Base-by-base conservation (phyloP, 2,888 invertebrate genomes). In the Ormyrus rosae region DNA sequence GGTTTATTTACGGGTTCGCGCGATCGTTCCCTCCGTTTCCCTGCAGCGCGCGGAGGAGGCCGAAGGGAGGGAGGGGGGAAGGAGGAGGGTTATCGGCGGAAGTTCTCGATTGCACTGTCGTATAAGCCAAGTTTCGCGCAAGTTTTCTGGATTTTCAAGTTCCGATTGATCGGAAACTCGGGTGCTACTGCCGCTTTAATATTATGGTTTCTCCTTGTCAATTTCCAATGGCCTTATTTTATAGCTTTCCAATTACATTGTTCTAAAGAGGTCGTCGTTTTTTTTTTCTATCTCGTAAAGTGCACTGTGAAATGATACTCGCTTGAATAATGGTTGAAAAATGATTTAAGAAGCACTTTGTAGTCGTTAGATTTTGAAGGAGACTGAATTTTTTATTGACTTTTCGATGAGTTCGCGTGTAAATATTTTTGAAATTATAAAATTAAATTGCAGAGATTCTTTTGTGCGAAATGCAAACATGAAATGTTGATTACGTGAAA, bases 21-120 rank as follows among this genome's bases (percentile, higher is more conserved):
- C 53, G 10, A 10, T 34, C 34, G 34, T 60, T 67, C 45, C 13
- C 34, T 6, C 5, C 8, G 48, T 60, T 10, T 34, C 34, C 34
- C 34, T 34, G 50, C 58, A n/a, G 13, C 4, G 53, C 48, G 8
- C 53, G 45, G 63, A 60, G 10, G 60, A 60, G 61, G 8, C 45
- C 8, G 63, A 51, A 6, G 13, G n/a, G 71, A 50, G 55, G 10
- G 60, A 51, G 67, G 55, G 11, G 45, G 46, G 46, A 19, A 56
- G 11, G 63, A 55, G 11, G 55, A 71, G 19, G 65, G 65, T 65
- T 78, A 70, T 70, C 46, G 34, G 65, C 50, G n/a, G 11, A 67
- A 71, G 63, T 78, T 78, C 72, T 78, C 67, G 67, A 67, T 78
- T 78, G 78, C 65, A 55, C 46, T 70, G 34, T 71, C 51, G 67